Evolutionary conservation across 2,797 vertebrate genomes (phyloP).

Genomic region (Pseudochirops corinnae): DNA sequence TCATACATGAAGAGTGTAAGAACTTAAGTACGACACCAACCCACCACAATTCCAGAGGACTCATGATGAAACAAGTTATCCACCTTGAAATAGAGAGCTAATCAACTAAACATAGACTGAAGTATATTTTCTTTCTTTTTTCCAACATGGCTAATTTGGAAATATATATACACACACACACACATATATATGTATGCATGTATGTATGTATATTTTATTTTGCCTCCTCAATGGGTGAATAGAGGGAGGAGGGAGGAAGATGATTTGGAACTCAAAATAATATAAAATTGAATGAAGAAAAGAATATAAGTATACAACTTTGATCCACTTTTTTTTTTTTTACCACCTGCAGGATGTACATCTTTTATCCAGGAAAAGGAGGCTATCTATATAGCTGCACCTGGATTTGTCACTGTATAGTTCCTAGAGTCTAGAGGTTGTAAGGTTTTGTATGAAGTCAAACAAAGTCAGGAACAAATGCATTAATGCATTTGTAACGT

Average conservation of each 20-base stretch:
- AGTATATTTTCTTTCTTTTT: not conserved
- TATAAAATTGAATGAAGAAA: not conserved
- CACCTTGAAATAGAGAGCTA: not conserved
- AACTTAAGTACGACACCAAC: not conserved
- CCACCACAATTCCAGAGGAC: not conserved
- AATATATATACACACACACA: not conserved
- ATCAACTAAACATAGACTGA: not conserved
- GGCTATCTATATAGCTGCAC: not conserved
- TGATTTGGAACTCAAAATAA: not conserved
- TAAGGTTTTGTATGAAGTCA: not conserved
- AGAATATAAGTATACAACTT: not conserved
- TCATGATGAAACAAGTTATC: not conserved
- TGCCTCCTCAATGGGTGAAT: not conserved
- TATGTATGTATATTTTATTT: not conserved
- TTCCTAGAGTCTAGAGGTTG: not conserved
- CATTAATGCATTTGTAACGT: too few relatives aligned
- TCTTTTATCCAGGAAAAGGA: not conserved
- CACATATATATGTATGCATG: too few relatives aligned
- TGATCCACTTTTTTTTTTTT: not conserved
- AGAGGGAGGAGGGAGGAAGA: not conserved
- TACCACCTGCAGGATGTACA: not conserved
- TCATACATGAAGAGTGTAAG: not conserved
- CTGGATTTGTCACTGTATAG: not conserved
- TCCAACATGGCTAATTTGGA: not conserved
- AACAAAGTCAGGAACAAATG: too few relatives aligned